Conservation (phyloP, 2,797 vertebrate species). For the Xerus rutilus region DNA sequence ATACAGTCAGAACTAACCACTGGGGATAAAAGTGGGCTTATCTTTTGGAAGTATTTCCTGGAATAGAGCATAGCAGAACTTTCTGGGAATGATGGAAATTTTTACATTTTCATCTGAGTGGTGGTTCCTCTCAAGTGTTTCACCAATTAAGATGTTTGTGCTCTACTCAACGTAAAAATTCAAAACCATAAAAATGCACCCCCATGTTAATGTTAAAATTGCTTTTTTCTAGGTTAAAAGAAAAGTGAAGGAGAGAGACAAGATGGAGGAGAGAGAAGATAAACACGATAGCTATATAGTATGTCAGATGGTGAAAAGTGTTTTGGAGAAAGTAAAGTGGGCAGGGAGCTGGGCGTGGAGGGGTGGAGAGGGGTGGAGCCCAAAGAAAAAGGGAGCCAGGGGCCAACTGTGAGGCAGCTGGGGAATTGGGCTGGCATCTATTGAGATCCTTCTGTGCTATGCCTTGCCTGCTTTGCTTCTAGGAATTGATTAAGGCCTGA, state of each 20-base stretch:
- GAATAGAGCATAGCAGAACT: background rate
- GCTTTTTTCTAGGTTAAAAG: background rate
- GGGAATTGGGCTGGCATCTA: background rate
- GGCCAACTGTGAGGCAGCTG: background rate
- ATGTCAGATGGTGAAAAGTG: background rate
- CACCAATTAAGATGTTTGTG: background rate
- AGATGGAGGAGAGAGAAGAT: background rate
- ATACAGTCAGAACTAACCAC: background rate
- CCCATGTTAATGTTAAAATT: background rate
- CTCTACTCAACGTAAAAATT: background rate
- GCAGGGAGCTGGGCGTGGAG: background rate
- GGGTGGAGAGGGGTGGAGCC: background rate
- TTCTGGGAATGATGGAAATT: background rate
- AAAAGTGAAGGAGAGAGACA: background rate
- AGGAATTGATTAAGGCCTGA: background rate
- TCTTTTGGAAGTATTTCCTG: background rate
- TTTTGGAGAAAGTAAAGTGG: too few relatives aligned
- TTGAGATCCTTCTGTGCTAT: background rate
- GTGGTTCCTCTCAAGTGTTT: background rate
- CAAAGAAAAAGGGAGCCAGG: background rate
- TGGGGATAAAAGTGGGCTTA: background rate
- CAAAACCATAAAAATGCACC: background rate
- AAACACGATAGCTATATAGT: background rate
- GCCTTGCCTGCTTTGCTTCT: too few relatives aligned
- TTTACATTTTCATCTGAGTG: background rate